Percentiles rank a stretch among this genome's conserved stretches.
These are phyloP conservation scores for Psylliodes chrysocephalus DNA, from an alignment of 2,888 invertebrate genomes.

Conservation along the genomic window DNA sequence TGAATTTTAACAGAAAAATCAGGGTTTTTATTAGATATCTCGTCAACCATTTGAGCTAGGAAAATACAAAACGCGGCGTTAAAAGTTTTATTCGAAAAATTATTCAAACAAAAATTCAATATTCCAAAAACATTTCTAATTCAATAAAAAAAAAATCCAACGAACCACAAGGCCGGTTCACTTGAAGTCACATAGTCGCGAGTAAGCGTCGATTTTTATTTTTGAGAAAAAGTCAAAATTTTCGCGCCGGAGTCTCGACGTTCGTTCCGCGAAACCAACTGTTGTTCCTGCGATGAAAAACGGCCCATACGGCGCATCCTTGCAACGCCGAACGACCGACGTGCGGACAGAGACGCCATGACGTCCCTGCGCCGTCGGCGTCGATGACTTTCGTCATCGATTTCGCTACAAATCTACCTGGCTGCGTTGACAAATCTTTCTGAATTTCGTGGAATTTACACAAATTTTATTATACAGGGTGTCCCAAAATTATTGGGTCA, in stretches of 20 bases:
- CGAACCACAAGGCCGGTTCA: slow-evolving; percentile 14
- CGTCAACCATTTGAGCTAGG: too few relatives aligned
- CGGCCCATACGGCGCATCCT: slow-evolving; percentile 44
- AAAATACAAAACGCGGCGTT: too few relatives aligned
- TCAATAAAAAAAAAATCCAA: neutral
- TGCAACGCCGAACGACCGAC: slow-evolving; percentile 42
- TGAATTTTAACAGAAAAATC: too few relatives aligned
- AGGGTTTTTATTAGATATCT: too few relatives aligned
- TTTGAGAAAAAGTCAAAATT: slow-evolving; percentile 10
- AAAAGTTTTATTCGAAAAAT: too few relatives aligned
- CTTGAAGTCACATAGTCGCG: slow-evolving; percentile 23
- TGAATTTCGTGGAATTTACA: neutral
- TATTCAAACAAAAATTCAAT: neutral
- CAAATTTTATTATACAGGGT: neutral
- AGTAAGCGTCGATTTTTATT: slow-evolving; percentile 7
- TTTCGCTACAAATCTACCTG: slow-evolving; percentile 30
- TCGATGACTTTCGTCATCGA: slow-evolving; percentile 46
- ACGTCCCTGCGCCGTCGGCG: slow-evolving; percentile 52
- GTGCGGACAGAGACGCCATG: slow-evolving; percentile 44
- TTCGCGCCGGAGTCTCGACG: slow-evolving; percentile 21
- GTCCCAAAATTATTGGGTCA: too few relatives aligned
- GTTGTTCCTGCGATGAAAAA: slow-evolving; percentile 54
- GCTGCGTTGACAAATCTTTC: neutral
- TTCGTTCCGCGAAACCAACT: slow-evolving; percentile 62
- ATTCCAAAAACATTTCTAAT: neutral